Percentiles rank a stretch among this genome's conserved stretches.
Evolutionary conservation across 2,113 vertebrate species (phyloP).

Genomic region (Puntigrus tetrazona): DNA sequence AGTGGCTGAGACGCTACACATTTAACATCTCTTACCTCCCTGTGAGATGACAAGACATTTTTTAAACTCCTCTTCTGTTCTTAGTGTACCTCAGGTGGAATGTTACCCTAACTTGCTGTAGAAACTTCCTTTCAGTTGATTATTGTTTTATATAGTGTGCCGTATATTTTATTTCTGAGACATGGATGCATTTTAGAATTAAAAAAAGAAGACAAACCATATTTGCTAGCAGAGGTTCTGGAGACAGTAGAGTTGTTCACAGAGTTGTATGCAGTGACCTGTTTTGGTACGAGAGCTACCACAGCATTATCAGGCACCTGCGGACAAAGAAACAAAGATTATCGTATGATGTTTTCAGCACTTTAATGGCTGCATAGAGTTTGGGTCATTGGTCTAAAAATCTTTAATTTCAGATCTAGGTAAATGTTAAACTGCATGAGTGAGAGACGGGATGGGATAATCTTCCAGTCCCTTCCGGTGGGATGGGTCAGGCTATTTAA

Average conservation of each 20-base stretch:
- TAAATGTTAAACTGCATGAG: constrained; percentile 27
- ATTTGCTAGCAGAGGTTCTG: constrained; percentile 95
- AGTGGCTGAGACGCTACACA: constrained; percentile 20
- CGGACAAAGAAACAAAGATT: constrained; percentile 15
- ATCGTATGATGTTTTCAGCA: not conserved
- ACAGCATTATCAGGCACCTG: constrained; percentile 94
- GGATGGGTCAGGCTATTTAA: constrained; percentile 30
- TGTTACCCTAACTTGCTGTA: not conserved
- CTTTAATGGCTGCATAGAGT: not conserved
- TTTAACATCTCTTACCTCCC: constrained; percentile 30
- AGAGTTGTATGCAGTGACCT: constrained; percentile 95
- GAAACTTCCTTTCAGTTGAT: not conserved
- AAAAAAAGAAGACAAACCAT: constrained; percentile 74
- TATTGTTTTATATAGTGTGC: not conserved
- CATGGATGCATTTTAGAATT: not conserved
- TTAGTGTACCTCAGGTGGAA: not conserved
- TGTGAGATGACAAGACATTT: constrained; percentile 8
- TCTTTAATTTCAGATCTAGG: not conserved
- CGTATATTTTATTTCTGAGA: not conserved
- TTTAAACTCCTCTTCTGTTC: not conserved
- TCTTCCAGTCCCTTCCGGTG: constrained; percentile 60
- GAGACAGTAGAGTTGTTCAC: constrained; percentile 97
- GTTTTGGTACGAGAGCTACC: constrained; percentile 95
- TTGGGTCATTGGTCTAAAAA: not conserved
- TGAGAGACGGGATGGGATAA: constrained; percentile 54